Base-by-base conservation (phyloP, 2,888 invertebrate species). In the Philonicus albiceps region DNA sequence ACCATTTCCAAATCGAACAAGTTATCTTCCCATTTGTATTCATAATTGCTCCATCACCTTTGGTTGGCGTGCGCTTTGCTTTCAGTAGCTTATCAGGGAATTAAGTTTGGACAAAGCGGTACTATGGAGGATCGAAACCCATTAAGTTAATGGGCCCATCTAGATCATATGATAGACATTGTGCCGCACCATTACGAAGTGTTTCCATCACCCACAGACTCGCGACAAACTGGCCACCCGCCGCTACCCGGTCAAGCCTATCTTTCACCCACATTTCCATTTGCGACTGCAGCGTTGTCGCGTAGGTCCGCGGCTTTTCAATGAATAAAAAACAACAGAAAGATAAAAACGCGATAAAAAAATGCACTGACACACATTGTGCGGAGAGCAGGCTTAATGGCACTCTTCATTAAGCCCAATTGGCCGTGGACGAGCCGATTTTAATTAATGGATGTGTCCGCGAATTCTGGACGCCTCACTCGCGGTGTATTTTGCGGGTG, bases 361-460 rank as follows among this genome's bases (percentile, higher is more conserved):
- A 64, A 64, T 64, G 64, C 64, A 37, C 43, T 78, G 78, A 78
- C 78, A 78, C 22, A 49, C 78, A 43, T 76, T 43, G 43, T 27
- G 37, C 34, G 22, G 34, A 22, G 49, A 37, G 76, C 19, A 40
- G 13, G 27, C 78, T 78, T 78, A 78, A 19, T 78, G 78, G 37
- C 40, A 43, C 27, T 78, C 78, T 78, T 78, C 78, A 78, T 78
- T 78, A 78, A 78, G 27, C 13, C 13, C 78, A 78, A 78, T 78
- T 78, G 78, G 40, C 22, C 78, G 43, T 34, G 31, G 76, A 30
- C 78, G 78, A 49, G 16, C 40, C 78, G 43, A 78, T 78, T 78
- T 43, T 78, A 78, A 78, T 78, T 78, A 43, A 78, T 43, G 43
- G 78, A 78, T 2, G 64, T 8, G 64, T 11, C 64, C 64, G 64